Evolutionary conservation across 2,797 vertebrate genomes (phyloP).

Genomic region (Platalea minor): DNA sequence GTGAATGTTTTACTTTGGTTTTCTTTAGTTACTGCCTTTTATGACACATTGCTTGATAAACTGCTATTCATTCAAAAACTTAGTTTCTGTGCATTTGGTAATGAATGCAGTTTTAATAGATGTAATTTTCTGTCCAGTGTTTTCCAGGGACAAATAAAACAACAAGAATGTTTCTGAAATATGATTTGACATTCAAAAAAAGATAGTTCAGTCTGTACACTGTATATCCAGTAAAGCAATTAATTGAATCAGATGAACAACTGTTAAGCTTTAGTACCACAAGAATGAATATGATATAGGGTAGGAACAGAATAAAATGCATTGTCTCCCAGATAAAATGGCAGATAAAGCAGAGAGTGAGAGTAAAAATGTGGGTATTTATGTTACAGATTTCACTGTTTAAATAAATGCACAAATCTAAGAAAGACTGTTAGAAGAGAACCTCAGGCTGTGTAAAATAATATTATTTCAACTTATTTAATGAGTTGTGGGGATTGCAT

Average conservation of each 20-base stretch:
- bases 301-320: not conserved
- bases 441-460: not conserved
- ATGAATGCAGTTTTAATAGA: constrained; percentile 19
- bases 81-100: not conserved
- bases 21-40: constrained; percentile 52
- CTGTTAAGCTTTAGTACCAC: not conserved
- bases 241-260: not conserved
- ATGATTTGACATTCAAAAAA: not conserved
- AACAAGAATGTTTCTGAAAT: not conserved
- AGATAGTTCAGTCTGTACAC: not conserved
- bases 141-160: not conserved
- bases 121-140: not conserved
- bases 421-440: not conserved
- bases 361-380: not conserved
- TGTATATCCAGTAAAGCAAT: not conserved
- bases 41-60: constrained; percentile 9
- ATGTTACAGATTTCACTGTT: not conserved
- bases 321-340: not conserved
- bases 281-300: not conserved
- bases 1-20: constrained; percentile 73
- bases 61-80: constrained; percentile 10
- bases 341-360: not conserved
- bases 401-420: not conserved
- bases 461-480: not conserved
- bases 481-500: not conserved